phyloP scores from a whole-genome alignment of 2,797 vertebrate species.

The Enteromius mattozi region DNA sequence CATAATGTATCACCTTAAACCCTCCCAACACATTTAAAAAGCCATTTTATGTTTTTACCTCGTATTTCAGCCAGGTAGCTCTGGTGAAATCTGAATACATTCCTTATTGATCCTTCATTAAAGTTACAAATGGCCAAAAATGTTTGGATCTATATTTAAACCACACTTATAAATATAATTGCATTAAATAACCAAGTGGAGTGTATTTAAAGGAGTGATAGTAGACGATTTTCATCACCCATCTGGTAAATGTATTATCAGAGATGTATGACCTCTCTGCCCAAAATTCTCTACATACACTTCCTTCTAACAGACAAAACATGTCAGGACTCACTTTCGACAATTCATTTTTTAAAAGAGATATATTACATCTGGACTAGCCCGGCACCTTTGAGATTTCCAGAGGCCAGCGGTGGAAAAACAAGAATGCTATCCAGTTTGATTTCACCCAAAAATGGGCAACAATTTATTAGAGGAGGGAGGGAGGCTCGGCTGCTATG shows the following conservation, averaged over 20 bases:
- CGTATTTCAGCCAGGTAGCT: neutral
- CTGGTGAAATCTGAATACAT: neutral
- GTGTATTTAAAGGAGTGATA: neutral
- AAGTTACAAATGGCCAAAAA: neutral
- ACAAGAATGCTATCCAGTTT: constrained; percentile 31
- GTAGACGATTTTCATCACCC: neutral
- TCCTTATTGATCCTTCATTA: neutral
- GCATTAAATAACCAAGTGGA: neutral
- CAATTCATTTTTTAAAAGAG: constrained; percentile 53
- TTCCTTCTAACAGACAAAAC: constrained; percentile 47
- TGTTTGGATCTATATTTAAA: neutral
- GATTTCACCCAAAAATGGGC: constrained; percentile 18
- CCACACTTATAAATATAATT: neutral
- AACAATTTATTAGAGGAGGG: constrained; percentile 5
- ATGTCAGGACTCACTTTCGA: constrained; percentile 55
- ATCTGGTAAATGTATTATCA: constrained; percentile 62
- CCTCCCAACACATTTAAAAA: neutral
- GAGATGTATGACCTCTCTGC: constrained; percentile 38
- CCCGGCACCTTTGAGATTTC: constrained; percentile 57
- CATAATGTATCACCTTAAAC: constrained; percentile 7
- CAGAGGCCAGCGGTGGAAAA: constrained; percentile 44
- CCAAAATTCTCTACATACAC: constrained; percentile 55
- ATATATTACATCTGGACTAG: constrained; percentile 58
- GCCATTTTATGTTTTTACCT: neutral
- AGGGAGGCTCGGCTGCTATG: constrained; percentile 25